Evolutionary conservation across 2,113 vertebrate species (phyloP).

Genomic region (Diglossa brunneiventris): DNA sequence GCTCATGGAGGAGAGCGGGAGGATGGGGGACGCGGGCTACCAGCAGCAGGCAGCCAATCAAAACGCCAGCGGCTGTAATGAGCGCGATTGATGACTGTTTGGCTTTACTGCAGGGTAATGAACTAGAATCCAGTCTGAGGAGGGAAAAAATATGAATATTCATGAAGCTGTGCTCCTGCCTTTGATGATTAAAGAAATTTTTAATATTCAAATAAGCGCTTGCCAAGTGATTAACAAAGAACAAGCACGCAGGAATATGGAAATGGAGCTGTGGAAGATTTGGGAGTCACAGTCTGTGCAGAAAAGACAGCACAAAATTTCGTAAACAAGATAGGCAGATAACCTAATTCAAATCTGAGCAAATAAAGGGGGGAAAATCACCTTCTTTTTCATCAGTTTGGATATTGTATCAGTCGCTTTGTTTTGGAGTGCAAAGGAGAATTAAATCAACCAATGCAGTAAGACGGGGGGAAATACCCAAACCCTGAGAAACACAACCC

Average conservation of each 20-base stretch:
- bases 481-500: conserved; percentile 36
- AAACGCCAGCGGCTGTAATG: conserved; percentile 85
- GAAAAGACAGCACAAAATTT: conserved; percentile 78
- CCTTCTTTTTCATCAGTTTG: conserved; percentile 64
- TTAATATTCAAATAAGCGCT: conserved; percentile 99
- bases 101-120: conserved; percentile 98
- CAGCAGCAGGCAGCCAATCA: conserved; percentile 87
- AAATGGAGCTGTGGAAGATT: conserved; percentile 86
- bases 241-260: conserved; percentile 92
- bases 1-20: conserved; percentile 73
- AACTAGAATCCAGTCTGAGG: conserved; percentile 94
- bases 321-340: conserved; percentile 82
- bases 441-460: conserved; percentile 32
- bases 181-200: conserved; percentile 99
- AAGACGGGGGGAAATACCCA: not conserved
- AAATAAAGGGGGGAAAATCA: conserved; percentile 63
- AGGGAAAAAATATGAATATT: conserved; percentile 96
- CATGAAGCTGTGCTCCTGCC: conserved; percentile 95
- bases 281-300: conserved; percentile 77
- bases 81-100: conserved; percentile 95
- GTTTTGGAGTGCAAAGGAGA: conserved; percentile 54
- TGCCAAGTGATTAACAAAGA: conserved; percentile 99
- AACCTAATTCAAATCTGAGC: conserved; percentile 73
- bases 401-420: conserved; percentile 76
- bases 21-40: conserved; percentile 70